A percentile compares a stretch with the other conserved stretches of the same genome.
These are phyloP conservation scores for Drosophila prolongata DNA, from an alignment of 2,888 invertebrate genomes.

Conservation along the genomic window DNA sequence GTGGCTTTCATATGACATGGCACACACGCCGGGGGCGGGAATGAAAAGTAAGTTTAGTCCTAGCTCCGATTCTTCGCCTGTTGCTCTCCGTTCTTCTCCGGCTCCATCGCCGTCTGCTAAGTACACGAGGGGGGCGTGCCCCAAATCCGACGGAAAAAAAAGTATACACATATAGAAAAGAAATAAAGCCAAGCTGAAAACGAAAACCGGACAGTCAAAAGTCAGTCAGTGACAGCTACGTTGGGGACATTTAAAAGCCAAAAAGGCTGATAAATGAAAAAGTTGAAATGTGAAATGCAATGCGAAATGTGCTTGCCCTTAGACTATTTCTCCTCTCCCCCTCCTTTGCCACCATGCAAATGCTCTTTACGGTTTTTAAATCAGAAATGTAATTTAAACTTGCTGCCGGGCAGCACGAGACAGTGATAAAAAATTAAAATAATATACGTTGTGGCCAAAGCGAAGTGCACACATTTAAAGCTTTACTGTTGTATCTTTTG, in stretches of 20 bases:
- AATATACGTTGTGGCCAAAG: constrained; percentile 24
- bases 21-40: constrained; percentile 36
- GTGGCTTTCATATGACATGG: constrained; percentile 68
- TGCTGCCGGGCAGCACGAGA: constrained; percentile 50
- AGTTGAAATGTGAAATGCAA: constrained; percentile 53
- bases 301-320: constrained; percentile 49
- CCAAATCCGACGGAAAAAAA: constrained; percentile 53
- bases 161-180: constrained; percentile 43
- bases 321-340: constrained; percentile 12
- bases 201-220: constrained; percentile 59
- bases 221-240: constrained; percentile 54
- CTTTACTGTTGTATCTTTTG: neutral
- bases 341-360: constrained; percentile 21
- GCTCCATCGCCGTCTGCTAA: constrained; percentile 26
- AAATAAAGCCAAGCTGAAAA: constrained; percentile 52
- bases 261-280: constrained; percentile 67
- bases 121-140: constrained; percentile 46
- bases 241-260: constrained; percentile 61
- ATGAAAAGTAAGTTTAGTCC: constrained; percentile 12
- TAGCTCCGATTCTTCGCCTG: constrained; percentile 43
- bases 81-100: constrained; percentile 21
- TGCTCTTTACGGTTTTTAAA: constrained; percentile 51
- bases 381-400: constrained; percentile 61
- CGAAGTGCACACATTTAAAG: constrained; percentile 18
- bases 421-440: constrained; percentile 53